Conservation (phyloP, 2,888 invertebrate species). For the Pediacus dermestoides region DNA sequence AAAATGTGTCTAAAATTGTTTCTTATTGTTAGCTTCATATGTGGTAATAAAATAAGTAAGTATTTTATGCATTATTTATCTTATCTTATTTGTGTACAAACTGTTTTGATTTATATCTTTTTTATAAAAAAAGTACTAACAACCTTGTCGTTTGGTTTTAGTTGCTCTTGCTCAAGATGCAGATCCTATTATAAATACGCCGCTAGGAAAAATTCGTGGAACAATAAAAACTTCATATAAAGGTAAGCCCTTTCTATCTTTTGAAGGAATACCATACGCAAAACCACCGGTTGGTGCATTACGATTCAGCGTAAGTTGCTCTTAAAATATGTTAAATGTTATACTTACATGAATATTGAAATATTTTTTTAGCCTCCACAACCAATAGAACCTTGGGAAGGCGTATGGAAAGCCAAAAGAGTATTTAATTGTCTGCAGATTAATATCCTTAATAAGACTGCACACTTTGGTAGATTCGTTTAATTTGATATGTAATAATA, state of each 20-base stretch:
- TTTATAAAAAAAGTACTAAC: too few species aligned
- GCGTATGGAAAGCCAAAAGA: conserved; percentile 62
- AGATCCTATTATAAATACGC: conserved; percentile 19
- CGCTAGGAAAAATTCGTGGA: conserved; percentile 23
- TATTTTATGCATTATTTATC: too few species aligned
- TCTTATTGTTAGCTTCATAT: too few species aligned
- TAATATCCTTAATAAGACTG: neutral
- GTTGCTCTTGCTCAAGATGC: neutral
- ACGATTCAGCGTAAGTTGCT: conserved; percentile 52
- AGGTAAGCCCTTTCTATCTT: conserved; percentile 54
- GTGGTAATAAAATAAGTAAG: too few species aligned
- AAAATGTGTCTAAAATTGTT: too few species aligned
- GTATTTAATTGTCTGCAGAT: conserved; percentile 40
- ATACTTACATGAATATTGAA: neutral
- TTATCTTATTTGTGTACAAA: too few species aligned
- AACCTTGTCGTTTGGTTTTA: too few species aligned
- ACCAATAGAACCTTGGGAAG: conserved; percentile 57
- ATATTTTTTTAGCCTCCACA: conserved; percentile 52
- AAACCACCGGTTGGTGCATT: conserved; percentile 60
- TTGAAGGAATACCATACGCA: conserved; percentile 65
- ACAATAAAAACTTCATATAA: conserved; percentile 25
- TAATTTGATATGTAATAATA: too few species aligned
- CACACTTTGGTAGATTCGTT: neutral
- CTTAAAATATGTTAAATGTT: neutral
- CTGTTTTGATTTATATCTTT: too few species aligned